phyloP scores from a whole-genome alignment of 2,113 vertebrate species.

The Scatophagus argus region DNA sequence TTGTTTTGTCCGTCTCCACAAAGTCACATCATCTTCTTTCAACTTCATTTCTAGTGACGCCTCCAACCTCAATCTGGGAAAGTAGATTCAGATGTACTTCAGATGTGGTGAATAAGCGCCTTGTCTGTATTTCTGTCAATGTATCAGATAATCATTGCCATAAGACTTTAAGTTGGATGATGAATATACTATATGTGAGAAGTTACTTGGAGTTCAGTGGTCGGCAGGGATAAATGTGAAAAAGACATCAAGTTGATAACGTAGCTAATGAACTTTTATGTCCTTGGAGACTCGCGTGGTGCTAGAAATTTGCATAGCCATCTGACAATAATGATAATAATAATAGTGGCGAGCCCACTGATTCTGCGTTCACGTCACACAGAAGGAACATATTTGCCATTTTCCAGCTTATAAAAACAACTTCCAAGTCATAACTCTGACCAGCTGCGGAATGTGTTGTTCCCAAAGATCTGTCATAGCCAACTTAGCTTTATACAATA shows the following conservation, averaged over 20 bases:
- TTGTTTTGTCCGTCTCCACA: not conserved
- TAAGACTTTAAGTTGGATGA: not conserved
- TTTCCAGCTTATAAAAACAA: constrained; percentile 56
- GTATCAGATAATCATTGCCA: not conserved
- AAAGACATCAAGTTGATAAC: not conserved
- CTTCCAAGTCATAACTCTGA: constrained; percentile 36
- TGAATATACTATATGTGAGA: not conserved
- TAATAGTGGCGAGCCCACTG: not conserved
- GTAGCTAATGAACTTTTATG: not conserved
- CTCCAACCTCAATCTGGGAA: not conserved
- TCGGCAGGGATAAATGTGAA: not conserved
- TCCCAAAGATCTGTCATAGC: constrained; percentile 6
- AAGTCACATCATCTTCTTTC: not conserved
- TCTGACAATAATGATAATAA: constrained; percentile 23
- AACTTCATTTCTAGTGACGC: not conserved
- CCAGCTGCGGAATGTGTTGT: constrained; percentile 1
- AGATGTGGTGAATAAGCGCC: constrained; percentile 19
- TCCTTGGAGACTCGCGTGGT: not conserved
- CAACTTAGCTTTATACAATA: not conserved
- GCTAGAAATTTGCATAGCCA: not conserved
- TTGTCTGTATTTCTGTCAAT: constrained; percentile 4
- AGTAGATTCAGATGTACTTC: constrained; percentile 14
- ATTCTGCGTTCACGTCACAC: constrained; percentile 26
- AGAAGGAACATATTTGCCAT: constrained; percentile 32
- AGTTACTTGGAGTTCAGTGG: not conserved